These are phyloP conservation scores for Xiphydria camelus DNA, from an alignment of 2,888 invertebrate genomes.

Conservation along the genomic window DNA sequence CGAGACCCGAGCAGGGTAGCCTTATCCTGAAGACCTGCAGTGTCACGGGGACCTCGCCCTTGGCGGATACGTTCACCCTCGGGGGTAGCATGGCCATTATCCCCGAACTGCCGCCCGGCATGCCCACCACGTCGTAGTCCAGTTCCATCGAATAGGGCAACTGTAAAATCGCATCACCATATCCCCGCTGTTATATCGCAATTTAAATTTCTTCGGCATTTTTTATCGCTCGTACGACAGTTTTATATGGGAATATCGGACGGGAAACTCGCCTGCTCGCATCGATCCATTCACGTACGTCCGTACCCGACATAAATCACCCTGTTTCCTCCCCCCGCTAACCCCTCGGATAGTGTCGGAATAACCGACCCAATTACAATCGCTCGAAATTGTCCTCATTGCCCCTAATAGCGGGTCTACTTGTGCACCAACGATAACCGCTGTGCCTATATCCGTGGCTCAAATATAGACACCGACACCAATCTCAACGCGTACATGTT, in stretches of 20 bases:
- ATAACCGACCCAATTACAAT: too few species aligned
- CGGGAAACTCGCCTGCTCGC: too few species aligned
- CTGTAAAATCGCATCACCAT: slow-evolving; percentile 60
- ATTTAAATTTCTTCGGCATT: neutral
- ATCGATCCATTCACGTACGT: too few species aligned
- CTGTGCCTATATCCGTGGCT: too few species aligned
- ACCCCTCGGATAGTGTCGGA: too few species aligned
- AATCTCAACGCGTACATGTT: too few species aligned
- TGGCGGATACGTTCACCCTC: slow-evolving; percentile 79
- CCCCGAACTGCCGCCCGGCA: slow-evolving; percentile 41
- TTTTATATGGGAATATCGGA: neutral
- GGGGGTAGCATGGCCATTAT: slow-evolving; percentile 72
- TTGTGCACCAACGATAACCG: too few species aligned
- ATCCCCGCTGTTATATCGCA: neutral
- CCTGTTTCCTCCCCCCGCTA: too few species aligned
- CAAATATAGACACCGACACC: too few species aligned
- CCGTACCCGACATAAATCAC: too few species aligned
- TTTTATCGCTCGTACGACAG: neutral
- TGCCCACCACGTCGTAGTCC: slow-evolving; percentile 74
- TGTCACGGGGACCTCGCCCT: slow-evolving; percentile 77
- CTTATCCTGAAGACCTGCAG: slow-evolving; percentile 77
- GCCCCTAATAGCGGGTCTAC: too few species aligned
- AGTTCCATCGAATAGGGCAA: slow-evolving; percentile 77
- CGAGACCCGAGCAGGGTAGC: slow-evolving; percentile 80
- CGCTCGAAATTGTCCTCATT: too few species aligned